phyloP scores from a whole-genome alignment of 2,888 invertebrate genomes.

The Drosophila neutralis region DNA sequence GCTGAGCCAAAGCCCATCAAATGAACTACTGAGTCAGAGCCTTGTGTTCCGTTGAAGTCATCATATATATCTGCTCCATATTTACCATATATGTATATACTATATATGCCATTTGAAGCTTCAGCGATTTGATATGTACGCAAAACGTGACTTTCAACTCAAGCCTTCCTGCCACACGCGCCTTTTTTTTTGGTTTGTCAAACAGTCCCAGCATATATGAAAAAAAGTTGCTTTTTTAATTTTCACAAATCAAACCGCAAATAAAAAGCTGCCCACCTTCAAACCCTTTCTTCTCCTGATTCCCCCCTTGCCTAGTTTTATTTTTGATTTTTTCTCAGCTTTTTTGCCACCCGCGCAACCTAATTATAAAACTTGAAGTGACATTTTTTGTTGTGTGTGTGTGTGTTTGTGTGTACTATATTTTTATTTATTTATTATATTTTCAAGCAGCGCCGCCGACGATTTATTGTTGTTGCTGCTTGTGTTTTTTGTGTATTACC shows the following conservation, averaged over 20 bases:
- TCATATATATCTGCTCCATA: background rate
- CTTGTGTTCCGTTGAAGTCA: constrained; percentile 10
- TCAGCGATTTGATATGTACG: constrained; percentile 27
- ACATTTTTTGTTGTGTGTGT: constrained; percentile 29
- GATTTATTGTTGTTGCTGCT: constrained; percentile 25
- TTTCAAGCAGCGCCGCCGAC: constrained; percentile 36
- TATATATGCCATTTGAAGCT: constrained; percentile 26
- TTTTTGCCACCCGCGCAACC: constrained; percentile 71
- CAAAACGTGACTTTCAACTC: constrained; percentile 54
- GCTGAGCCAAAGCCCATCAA: constrained; percentile 17
- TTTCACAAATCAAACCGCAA: constrained; percentile 32
- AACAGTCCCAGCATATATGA: constrained; percentile 4
- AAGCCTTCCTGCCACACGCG: constrained; percentile 17
- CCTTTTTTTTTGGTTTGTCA: constrained; percentile 15
- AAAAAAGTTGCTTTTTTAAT: constrained; percentile 14
- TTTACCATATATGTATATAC: background rate
- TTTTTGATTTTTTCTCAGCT: constrained; percentile 39
- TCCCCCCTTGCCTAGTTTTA: background rate
- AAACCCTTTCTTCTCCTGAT: background rate
- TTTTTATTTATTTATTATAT: constrained; percentile 31
- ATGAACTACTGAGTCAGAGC: constrained; percentile 35
- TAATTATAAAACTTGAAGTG: constrained; percentile 70
- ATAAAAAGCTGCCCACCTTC: background rate
- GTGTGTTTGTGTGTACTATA: background rate
- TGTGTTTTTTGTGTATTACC: constrained; percentile 16